Evolutionary conservation across 2,113 vertebrate genomes (phyloP), one percentile per base, ranked within the genome.

Genomic region (Colaptes auratus): DNA sequence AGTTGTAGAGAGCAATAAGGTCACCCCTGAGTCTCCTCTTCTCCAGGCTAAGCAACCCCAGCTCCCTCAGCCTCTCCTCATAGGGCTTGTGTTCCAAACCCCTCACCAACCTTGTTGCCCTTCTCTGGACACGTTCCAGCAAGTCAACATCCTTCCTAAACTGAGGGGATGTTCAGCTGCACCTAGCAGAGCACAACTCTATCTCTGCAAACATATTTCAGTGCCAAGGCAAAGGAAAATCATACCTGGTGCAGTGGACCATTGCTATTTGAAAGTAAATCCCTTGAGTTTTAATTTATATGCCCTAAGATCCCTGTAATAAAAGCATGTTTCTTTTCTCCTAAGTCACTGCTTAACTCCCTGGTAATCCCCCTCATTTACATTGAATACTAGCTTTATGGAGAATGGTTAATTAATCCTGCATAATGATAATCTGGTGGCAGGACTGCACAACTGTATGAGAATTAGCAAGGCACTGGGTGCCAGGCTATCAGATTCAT

Each of bases 351-450:
- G 0, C 85, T 86, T 92, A 97, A 92, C 71, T 96, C 85, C 72
- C 71, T 90, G 71, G 85, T 96, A 97, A 96, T 96, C 82, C 64
- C 73, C 44, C 42, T 97, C 85, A 97, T 95, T 92, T 95, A 92
- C 95, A 94, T 2, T 88, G 92, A 96, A 77, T 96, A 76, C 95
- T 96, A 70, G 79, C 77, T 92, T 86, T 94, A 76, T 86, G 70
- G 69, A 96, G 92, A 96, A 94, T 86, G 64, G 80, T 87, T 97
- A 97, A 97, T 96, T 97, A 97, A 97, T 95, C 81, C 58, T 74
- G 23, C 70, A 95, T 84, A 97, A 95, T 92, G 92, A 81, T 71
- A 92, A 96, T 93, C 95, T 86, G 82, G 77, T 88, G 75, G 60
- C 66, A 90, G 42, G 35, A 44, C 86, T 90, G 69, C 82, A 95